Conservation (phyloP, 1,140 invertebrate species). For the Diplogasteroides magnus region DNA sequence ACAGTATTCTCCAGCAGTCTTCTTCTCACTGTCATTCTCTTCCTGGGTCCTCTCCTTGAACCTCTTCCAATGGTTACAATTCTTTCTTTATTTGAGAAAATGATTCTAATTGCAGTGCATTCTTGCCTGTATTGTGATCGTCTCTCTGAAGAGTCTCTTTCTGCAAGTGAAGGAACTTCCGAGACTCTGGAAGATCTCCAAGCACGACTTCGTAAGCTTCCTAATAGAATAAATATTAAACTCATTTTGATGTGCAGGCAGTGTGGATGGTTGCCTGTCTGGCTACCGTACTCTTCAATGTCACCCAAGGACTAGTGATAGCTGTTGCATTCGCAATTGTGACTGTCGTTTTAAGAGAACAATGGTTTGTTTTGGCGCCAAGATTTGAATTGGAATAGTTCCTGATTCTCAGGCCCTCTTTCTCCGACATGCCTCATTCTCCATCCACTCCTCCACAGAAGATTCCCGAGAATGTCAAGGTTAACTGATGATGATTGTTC, state of each 20-base stretch:
- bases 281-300: conserved; percentile 60
- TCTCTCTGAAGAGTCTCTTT: conserved; percentile 59
- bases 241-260: conserved; percentile 47
- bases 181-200: conserved; percentile 56
- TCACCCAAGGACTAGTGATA: conserved; percentile 60
- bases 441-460: conserved; percentile 9
- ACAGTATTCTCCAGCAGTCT: conserved; percentile 47
- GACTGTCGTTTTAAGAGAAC: conserved; percentile 58
- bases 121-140: conserved; percentile 60
- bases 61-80: conserved; percentile 60
- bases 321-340: conserved; percentile 60
- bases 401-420: conserved; percentile 12
- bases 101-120: conserved; percentile 57
- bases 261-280: conserved; percentile 63
- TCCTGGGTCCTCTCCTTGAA: conserved; percentile 58
- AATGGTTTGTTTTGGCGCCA: conserved; percentile 35
- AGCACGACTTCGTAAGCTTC: conserved; percentile 57
- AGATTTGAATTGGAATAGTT: conserved; percentile 15
- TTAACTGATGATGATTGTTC: conserved; percentile 16
- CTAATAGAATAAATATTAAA: background rate
- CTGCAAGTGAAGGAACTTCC: conserved; percentile 57
- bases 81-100: conserved; percentile 58
- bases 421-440: background rate
- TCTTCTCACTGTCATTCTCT: conserved; percentile 60
- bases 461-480: conserved; percentile 16